These are phyloP conservation scores for Acleris sparsana DNA, from an alignment of 2,888 invertebrate genomes.

Conservation along the genomic window DNA sequence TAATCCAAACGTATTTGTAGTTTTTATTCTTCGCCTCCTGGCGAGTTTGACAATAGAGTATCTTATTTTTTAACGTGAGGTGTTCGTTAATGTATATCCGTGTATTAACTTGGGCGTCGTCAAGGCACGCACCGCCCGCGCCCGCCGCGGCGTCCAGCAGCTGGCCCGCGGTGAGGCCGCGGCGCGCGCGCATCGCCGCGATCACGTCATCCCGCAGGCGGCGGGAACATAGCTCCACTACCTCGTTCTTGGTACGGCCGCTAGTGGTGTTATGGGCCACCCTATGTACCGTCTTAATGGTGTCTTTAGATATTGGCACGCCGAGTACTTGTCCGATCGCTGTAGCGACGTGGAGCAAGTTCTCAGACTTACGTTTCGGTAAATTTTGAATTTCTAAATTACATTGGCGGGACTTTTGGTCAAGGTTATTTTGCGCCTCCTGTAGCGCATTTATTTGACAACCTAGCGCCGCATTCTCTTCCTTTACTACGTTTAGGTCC, in stretches of 20 bases:
- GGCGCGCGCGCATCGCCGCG: slow-evolving; percentile 18
- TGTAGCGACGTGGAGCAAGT: slow-evolving; percentile 8
- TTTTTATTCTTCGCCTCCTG: background rate
- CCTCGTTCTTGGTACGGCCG: slow-evolving; percentile 6
- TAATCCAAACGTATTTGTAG: slow-evolving; percentile 22
- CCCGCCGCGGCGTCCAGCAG: slow-evolving; percentile 6
- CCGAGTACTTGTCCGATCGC: slow-evolving; percentile 10
- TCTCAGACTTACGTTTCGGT: slow-evolving; percentile 16
- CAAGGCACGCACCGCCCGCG: background rate
- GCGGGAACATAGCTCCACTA: slow-evolving; percentile 5
- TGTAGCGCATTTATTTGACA: background rate
- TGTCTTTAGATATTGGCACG: background rate
- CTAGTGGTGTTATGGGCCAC: slow-evolving; percentile 10
- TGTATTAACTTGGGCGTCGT: background rate
- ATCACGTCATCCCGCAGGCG: slow-evolving; percentile 17
- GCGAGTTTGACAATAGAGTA: slow-evolving; percentile 15
- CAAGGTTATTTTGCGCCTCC: slow-evolving; percentile 6
- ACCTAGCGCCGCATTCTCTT: background rate
- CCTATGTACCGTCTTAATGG: slow-evolving; percentile 7
- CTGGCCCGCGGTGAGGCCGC: slow-evolving; percentile 14
- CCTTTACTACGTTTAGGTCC: too few species aligned
- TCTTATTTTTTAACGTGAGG: slow-evolving; percentile 23
- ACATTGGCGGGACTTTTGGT: slow-evolving; percentile 12
- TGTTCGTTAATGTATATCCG: slow-evolving; percentile 25
- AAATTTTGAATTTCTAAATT: slow-evolving; percentile 25